A percentile compares a stretch with the other conserved stretches of the same genome.
Conservation (phyloP, 92 coral and sea anemone species). For the Phenganax marumi region DNA sequence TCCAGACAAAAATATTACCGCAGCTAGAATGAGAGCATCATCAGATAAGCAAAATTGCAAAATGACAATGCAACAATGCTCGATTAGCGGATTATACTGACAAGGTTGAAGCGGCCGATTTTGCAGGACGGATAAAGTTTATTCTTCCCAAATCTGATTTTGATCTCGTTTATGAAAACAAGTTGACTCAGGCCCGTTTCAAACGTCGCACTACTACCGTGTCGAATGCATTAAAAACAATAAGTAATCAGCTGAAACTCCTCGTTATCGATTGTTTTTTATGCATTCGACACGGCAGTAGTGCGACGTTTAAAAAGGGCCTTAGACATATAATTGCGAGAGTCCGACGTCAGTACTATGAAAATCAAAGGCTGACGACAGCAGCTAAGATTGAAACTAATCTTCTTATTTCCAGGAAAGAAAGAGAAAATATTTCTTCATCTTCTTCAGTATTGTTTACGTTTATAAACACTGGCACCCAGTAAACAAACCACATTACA, state of each 20-base stretch:
- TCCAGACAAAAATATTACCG: too few relatives aligned
- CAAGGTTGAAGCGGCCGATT: background rate
- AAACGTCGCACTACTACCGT: too few relatives aligned
- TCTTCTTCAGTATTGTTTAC: background rate
- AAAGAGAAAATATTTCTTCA: background rate
- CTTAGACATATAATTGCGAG: background rate
- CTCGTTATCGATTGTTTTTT: too few relatives aligned
- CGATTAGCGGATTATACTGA: background rate
- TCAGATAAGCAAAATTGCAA: too few relatives aligned
- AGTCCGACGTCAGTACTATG: conserved; percentile 14
- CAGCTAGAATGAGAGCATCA: too few relatives aligned
- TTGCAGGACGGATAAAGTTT: background rate
- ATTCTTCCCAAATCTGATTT: conserved; percentile 13
- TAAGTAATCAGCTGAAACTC: too few relatives aligned
- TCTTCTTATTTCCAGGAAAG: background rate
- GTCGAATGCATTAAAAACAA: too few relatives aligned
- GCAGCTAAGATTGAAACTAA: conserved; percentile 8
- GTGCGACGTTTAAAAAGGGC: too few relatives aligned
- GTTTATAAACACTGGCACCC: background rate
- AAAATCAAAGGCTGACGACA: background rate
- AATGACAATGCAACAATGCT: too few relatives aligned
- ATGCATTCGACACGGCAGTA: too few relatives aligned
- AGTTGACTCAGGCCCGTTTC: too few relatives aligned
- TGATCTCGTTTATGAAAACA: background rate
- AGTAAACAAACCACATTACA: conserved; percentile 17